Base-by-base conservation (phyloP, 2,113 vertebrate species). In the Maccullochella peelii region DNA sequence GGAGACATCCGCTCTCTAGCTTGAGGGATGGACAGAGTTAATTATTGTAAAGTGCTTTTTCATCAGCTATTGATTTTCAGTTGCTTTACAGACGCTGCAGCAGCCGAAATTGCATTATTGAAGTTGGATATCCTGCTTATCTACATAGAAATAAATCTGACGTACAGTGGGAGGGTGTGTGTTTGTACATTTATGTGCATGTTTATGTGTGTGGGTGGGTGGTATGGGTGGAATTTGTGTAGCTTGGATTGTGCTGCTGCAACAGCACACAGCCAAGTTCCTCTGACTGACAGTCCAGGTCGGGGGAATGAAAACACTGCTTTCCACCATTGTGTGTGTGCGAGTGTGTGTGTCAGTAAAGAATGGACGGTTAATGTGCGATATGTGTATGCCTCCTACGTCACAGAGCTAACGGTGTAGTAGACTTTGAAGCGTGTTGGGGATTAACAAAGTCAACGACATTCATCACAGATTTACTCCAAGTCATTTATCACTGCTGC, bases 261-360 rank as follows among this genome's bases (percentile, higher is more conserved):
- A 86, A 73, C 66, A 80, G 79, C 79, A 80, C 72, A 80, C 47
- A 42, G 80, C 86, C 84, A 89, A 82, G 78, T 79, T 87, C 70
- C 27, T 77, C 20, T 91, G 92, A 93, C 77, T 90, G 92, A 91
- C 93, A 93, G 83, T 38, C 23, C 47, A 67, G 80, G 71, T 80
- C 57, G 12, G 21, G 16, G 63, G 54, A 89, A 90, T 85, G 77
- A 92, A 94, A 94, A 93, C 88, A 89, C 73, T 50, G 68, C 77
- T 91, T 92, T 90, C 79, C 85, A 50, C 38, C 25, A 30, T 38
- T 81, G 1, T 65, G 42, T 65, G 36, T 47, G 49, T 82, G 38
- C 2, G 23, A 61, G 69, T 79, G 33, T 79, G 83, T 83, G 70
- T 50, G 59, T 58, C 11, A 59, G 57, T 65, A 76, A 87, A n/a